Conservation (phyloP, 2,113 vertebrate genomes). For the Hippocampus mohnikei region DNA sequence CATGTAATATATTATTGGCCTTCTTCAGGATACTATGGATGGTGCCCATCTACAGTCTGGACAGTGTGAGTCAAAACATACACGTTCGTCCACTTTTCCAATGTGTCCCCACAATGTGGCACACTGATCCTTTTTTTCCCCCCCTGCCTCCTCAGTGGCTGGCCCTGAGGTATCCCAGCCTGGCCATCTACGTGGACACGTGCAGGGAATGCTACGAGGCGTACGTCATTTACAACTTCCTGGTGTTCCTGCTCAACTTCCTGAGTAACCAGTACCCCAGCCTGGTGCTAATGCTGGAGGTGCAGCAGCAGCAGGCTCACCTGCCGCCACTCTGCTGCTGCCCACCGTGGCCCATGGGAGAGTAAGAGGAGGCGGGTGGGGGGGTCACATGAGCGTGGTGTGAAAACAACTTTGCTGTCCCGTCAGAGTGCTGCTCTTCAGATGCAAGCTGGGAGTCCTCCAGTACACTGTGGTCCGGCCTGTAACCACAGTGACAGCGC, state of each 20-base stretch:
- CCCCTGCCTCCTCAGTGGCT: constrained; percentile 78
- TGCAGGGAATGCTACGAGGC: constrained; percentile 98
- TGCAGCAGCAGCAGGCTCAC: constrained; percentile 91
- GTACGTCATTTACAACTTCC: constrained; percentile 98
- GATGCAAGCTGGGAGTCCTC: constrained; percentile 93
- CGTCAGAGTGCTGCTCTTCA: constrained; percentile 85
- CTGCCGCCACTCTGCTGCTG: constrained; percentile 92
- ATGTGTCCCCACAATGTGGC: no score
- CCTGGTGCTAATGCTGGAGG: constrained; percentile 89
- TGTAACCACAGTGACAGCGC: constrained; percentile 88
- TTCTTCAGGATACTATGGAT: constrained; percentile 91
- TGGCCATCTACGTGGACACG: constrained; percentile 96
- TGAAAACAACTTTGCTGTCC: constrained; percentile 26
- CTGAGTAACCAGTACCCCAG: constrained; percentile 90
- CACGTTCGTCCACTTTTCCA: no score
- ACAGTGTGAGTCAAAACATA: constrained; percentile 84
- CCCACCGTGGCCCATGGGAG: constrained; percentile 94
- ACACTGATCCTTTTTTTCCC: no score
- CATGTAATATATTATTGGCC: not conserved
- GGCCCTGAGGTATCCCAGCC: constrained; percentile 87
- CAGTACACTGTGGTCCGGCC: constrained; percentile 95
- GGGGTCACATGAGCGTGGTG: no score
- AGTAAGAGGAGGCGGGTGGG: constrained; percentile 74
- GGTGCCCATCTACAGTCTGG: constrained; percentile 97
- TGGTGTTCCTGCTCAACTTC: constrained; percentile 94